Conservation (phyloP, 2,888 invertebrate genomes). For the Mimas tiliae region DNA sequence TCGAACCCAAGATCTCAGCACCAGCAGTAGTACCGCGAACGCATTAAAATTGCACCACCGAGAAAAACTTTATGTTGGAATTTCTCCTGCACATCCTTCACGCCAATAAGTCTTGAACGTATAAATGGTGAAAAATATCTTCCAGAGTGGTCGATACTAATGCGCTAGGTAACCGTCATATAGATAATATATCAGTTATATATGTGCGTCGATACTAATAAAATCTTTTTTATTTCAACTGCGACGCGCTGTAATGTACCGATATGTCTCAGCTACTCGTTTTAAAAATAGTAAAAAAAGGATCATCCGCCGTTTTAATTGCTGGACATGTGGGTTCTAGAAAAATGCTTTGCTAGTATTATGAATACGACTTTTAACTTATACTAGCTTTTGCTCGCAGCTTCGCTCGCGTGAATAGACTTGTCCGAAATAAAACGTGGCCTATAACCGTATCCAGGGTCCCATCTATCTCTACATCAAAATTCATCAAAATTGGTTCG, state of each 20-base stretch:
- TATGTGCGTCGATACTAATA: conserved; percentile 55
- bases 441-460: too few relatives aligned
- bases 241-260: conserved; percentile 33
- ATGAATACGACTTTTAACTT: too few relatives aligned
- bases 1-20: too few relatives aligned
- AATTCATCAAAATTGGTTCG: too few relatives aligned
- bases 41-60: too few relatives aligned
- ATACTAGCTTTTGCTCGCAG: too few relatives aligned
- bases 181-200: conserved; percentile 59
- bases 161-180: conserved; percentile 44
- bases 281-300: neutral
- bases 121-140: conserved; percentile 42
- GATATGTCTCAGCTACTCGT: neutral
- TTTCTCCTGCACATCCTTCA: conserved; percentile 2
- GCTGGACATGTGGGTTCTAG: neutral
- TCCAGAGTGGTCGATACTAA: conserved; percentile 50
- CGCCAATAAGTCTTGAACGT: conserved; percentile 26
- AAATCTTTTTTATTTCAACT: conserved; percentile 58
- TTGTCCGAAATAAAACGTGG: too few relatives aligned
- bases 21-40: too few relatives aligned
- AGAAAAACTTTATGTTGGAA: too few relatives aligned
- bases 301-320: neutral
- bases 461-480: too few relatives aligned
- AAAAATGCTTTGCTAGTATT: too few relatives aligned
- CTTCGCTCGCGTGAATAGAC: too few relatives aligned